Evolutionary conservation across 2,888 invertebrate species (phyloP).

Genomic region (Buathra laborator): DNA sequence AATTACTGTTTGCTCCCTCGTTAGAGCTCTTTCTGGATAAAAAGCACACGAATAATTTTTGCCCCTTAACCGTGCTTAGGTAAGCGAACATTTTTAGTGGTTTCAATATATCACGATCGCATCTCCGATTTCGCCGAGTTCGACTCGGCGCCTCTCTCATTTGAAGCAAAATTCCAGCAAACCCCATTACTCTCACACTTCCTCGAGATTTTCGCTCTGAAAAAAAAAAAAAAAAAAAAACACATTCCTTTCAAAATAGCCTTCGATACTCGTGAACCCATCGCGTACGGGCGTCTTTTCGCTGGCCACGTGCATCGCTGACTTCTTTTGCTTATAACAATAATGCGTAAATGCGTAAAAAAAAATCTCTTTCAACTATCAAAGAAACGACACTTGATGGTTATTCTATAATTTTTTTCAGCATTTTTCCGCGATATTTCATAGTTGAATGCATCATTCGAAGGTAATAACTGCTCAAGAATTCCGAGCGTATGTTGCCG

Average conservation of each 20-base stretch:
- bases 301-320: background rate
- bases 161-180: background rate
- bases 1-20: background rate
- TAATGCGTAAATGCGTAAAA: too few species aligned
- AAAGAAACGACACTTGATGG: too few species aligned
- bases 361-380: too few species aligned
- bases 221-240: background rate
- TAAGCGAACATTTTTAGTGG: slow-evolving; percentile 14
- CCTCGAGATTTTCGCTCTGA: too few species aligned
- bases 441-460: too few species aligned
- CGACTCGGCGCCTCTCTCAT: background rate
- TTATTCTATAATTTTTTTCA: too few species aligned
- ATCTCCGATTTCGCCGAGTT: slow-evolving; percentile 7
- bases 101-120: slow-evolving; percentile 5
- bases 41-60: background rate
- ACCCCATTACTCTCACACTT: background rate
- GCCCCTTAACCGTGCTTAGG: slow-evolving; percentile 2
- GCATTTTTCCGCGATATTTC: too few species aligned
- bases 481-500: too few species aligned
- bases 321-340: too few species aligned
- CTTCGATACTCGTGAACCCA: background rate
- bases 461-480: too few species aligned
- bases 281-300: background rate
- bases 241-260: background rate
- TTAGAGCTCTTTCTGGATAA: background rate